A percentile compares a stretch with the other conserved stretches of the same genome.
Conservation (phyloP, 2,888 invertebrate species). For the Machimus rusticus region DNA sequence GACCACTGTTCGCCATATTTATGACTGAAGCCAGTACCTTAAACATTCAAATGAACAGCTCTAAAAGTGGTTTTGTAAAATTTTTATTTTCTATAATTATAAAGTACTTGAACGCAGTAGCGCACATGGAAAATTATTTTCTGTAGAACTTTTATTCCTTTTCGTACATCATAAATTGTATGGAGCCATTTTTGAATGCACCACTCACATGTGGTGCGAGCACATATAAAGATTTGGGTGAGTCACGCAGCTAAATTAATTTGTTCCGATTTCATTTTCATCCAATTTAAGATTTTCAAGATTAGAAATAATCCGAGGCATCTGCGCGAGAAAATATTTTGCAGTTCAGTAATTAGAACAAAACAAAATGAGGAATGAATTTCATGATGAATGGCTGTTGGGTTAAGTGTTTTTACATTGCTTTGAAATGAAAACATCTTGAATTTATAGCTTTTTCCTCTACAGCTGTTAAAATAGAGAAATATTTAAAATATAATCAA, state of each 20-base stretch:
- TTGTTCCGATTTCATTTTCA: not conserved
- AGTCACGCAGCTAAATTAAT: slow-evolving; percentile 13
- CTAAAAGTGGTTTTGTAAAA: not conserved
- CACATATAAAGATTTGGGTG: not conserved
- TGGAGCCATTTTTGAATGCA: not conserved
- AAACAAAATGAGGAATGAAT: not conserved
- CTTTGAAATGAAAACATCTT: not conserved
- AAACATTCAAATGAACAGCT: not conserved
- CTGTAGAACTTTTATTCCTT: not conserved
- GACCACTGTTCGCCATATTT: not conserved
- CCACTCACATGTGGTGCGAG: not conserved
- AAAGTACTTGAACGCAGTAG: not conserved
- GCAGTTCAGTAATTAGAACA: not conserved
- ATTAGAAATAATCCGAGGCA: not conserved
- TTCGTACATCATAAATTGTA: not conserved
- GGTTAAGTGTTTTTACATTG: not conserved
- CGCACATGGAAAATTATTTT: not conserved
- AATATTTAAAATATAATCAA: not conserved
- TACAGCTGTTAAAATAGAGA: not conserved
- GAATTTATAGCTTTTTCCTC: not conserved
- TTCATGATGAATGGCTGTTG: not conserved
- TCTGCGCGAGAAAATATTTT: not conserved
- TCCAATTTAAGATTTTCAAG: not conserved
- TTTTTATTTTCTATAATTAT: not conserved
- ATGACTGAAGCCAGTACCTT: not conserved